Percentiles rank a stretch among this genome's conserved stretches.
These are phyloP conservation scores for Heliothis virescens DNA, from an alignment of 1,140 invertebrate species.

Conservation along the genomic window DNA sequence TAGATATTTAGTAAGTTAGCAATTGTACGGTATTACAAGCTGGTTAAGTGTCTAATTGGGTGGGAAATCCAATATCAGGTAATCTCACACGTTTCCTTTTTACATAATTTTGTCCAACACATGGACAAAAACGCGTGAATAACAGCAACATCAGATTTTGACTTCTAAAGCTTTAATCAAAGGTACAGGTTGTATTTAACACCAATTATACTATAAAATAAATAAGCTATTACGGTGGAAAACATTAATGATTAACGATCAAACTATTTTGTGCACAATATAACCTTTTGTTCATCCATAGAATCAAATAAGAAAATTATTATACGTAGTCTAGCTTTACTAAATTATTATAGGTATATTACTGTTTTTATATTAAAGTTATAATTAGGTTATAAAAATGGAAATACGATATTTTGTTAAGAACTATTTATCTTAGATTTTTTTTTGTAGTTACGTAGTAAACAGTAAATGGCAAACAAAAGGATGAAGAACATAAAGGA, in stretches of 20 bases:
- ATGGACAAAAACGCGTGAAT: background rate
- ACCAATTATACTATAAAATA: background rate
- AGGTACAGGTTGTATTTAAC: conserved; percentile 19
- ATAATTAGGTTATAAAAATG: too few relatives aligned
- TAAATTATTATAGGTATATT: too few relatives aligned
- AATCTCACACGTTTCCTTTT: background rate
- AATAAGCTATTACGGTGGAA: conserved; percentile 17
- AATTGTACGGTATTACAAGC: conserved; percentile 11
- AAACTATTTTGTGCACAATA: conserved; percentile 4
- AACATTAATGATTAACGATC: background rate
- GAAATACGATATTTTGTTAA: background rate
- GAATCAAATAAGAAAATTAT: background rate
- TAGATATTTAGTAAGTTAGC: conserved; percentile 3
- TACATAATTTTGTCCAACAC: too few relatives aligned
- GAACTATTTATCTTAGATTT: background rate
- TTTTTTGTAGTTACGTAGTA: background rate
- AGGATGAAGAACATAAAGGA: background rate
- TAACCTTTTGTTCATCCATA: conserved; percentile 6
- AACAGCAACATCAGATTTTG: background rate
- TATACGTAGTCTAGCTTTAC: too few relatives aligned
- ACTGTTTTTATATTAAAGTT: too few relatives aligned
- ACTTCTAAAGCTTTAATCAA: background rate
- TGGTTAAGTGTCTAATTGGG: background rate
- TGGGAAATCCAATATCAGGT: conserved; percentile 6
- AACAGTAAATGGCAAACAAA: background rate